Evolutionary conservation across 2,113 vertebrate genomes (phyloP).

Genomic region (Alectura lathami): DNA sequence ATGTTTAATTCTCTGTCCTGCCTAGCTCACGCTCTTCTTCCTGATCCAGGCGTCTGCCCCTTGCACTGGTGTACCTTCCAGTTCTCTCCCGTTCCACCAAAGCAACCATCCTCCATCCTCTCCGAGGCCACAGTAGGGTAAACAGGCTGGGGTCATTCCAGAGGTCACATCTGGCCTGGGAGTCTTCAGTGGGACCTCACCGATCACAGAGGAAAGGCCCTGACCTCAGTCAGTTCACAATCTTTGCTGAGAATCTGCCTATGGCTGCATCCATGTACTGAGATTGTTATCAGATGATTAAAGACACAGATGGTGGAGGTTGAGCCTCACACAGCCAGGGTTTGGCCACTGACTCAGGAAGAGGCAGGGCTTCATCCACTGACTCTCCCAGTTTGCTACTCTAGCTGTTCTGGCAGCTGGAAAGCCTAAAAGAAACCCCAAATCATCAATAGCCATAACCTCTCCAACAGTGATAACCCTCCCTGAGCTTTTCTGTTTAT

Average conservation of each 20-base stretch:
- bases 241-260: background rate
- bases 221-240: background rate
- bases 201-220: background rate
- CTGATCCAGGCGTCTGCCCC: background rate
- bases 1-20: background rate
- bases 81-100: background rate
- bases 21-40: background rate
- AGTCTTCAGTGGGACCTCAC: background rate
- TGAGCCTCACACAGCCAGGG: background rate
- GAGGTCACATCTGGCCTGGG: background rate
- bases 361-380: background rate
- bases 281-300: conserved; percentile 1
- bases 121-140: rapidly evolving
- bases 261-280: background rate
- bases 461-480: background rate
- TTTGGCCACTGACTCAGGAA: background rate
- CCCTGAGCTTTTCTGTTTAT: background rate
- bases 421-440: background rate
- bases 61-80: background rate
- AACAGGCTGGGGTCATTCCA: background rate
- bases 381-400: background rate
- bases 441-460: background rate
- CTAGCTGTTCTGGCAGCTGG: background rate
- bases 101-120: rapidly evolving
- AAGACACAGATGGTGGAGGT: background rate